A percentile compares a stretch with the other conserved stretches of the same genome.
Conservation (phyloP, 1,140 invertebrate species). For the Spodoptera frugiperda region DNA sequence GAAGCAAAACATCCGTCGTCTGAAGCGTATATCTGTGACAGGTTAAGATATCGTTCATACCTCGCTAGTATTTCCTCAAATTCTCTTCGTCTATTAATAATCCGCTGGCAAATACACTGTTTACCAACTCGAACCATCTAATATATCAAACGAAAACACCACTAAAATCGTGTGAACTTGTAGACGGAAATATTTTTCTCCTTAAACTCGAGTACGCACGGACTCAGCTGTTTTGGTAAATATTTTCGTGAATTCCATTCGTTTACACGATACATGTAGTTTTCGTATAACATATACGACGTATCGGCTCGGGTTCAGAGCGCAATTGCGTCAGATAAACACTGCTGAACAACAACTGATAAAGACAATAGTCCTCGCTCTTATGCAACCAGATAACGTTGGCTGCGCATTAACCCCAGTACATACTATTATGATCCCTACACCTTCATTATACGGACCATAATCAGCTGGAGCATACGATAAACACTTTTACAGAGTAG, state of each 20-base stretch:
- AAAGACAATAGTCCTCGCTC: slow-evolving; percentile 70
- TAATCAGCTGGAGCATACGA: slow-evolving; percentile 46
- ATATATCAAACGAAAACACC: slow-evolving; percentile 9
- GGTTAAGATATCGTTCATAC: slow-evolving; percentile 9
- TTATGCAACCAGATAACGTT: slow-evolving; percentile 78
- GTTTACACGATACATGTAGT: slow-evolving; percentile 16
- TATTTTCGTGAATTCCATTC: neutral
- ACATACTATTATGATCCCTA: slow-evolving; percentile 56
- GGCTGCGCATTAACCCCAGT: slow-evolving; percentile 61
- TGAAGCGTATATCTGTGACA: slow-evolving; percentile 23
- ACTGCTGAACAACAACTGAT: slow-evolving; percentile 69
- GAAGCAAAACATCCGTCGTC: slow-evolving; percentile 30
- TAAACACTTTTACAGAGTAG: slow-evolving; percentile 48
- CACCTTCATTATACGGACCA: slow-evolving; percentile 46
- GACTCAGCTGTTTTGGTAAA: neutral
- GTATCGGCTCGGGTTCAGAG: slow-evolving; percentile 39
- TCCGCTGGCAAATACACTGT: slow-evolving; percentile 10
- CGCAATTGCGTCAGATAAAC: slow-evolving; percentile 66
- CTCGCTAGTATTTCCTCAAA: slow-evolving; percentile 21
- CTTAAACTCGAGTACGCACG: neutral
- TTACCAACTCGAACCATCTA: slow-evolving; percentile 9
- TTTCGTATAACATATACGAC: slow-evolving; percentile 15
- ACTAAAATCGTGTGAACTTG: neutral
- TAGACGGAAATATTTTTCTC: slow-evolving; percentile 24
- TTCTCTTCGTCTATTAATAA: slow-evolving; percentile 35